Percentiles rank a stretch among this genome's conserved stretches.
Conservation (phyloP, 1,140 invertebrate genomes). For the Pseudomyrmex sp. region DNA sequence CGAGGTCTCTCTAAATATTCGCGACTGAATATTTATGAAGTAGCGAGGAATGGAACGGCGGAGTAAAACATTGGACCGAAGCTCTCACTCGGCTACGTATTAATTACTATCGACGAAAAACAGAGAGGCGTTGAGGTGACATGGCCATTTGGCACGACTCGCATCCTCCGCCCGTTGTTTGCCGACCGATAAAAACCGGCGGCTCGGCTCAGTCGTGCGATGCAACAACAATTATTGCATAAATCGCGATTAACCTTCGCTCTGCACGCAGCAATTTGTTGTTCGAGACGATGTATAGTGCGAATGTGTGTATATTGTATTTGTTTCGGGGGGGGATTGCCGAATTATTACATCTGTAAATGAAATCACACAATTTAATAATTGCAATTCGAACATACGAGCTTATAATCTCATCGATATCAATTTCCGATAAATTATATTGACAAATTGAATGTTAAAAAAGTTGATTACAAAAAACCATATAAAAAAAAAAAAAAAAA, state of each 20-base stretch:
- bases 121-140: conserved; percentile 52
- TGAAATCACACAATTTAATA: conserved; percentile 2
- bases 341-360: not conserved
- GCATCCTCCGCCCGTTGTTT: conserved; percentile 9
- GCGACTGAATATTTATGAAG: conserved; percentile 55
- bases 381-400: not conserved
- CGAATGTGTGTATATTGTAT: too few relatives aligned
- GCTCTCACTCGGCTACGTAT: conserved; percentile 46
- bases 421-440: not conserved
- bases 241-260: conserved; percentile 61
- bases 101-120: conserved; percentile 67
- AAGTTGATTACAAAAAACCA: too few relatives aligned
- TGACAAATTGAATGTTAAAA: too few relatives aligned
- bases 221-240: conserved; percentile 48
- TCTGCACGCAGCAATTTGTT: conserved; percentile 26
- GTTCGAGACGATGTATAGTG: conserved; percentile 12
- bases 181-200: conserved; percentile 51
- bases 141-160: conserved; percentile 70
- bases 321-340: conserved; percentile 4
- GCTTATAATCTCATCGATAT: not conserved
- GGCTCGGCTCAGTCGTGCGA: not conserved
- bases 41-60: not conserved
- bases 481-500: too few relatives aligned
- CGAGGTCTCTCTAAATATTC: conserved; percentile 28
- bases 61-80: conserved; percentile 26